A percentile compares a stretch with the other conserved stretches of the same genome.
Evolutionary conservation across 2,113 vertebrate species (phyloP).

Genomic region (Progne subis): DNA sequence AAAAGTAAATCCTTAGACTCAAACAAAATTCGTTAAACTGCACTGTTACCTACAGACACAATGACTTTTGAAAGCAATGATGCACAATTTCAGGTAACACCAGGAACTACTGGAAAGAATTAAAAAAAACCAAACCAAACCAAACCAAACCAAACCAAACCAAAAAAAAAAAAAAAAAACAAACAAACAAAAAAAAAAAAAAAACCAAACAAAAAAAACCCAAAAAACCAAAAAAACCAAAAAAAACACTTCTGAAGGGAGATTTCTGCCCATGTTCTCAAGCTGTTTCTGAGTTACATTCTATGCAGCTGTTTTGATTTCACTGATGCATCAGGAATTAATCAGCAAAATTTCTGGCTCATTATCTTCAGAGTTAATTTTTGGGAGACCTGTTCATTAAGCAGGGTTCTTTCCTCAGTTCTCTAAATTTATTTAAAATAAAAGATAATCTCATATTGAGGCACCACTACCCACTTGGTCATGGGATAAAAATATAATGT

Average conservation of each 20-base stretch:
- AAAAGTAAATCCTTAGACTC: not conserved
- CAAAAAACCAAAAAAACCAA: no score
- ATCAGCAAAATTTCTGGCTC: constrained; percentile 6
- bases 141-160: no score
- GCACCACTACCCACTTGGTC: not conserved
- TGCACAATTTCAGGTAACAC: not conserved
- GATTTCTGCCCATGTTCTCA: not conserved
- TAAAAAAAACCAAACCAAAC: no score
- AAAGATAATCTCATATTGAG: not conserved
- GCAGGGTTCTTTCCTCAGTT: not conserved
- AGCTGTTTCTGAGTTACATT: not conserved
- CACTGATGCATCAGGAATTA: not conserved
- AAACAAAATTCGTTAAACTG: not conserved
- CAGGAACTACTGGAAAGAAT: not conserved
- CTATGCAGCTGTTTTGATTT: not conserved
- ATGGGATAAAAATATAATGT: not conserved
- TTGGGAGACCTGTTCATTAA: not conserved
- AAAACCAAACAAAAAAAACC: no score
- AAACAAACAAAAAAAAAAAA: no score
- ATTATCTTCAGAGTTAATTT: not conserved
- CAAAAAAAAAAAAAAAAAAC: not conserved
- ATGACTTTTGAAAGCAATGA: not conserved
- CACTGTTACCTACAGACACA: not conserved
- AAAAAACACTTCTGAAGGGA: not conserved
- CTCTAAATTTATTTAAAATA: not conserved